Evolutionary conservation across 1,140 invertebrate species (phyloP).

Genomic region (Melitaea cinxia): DNA sequence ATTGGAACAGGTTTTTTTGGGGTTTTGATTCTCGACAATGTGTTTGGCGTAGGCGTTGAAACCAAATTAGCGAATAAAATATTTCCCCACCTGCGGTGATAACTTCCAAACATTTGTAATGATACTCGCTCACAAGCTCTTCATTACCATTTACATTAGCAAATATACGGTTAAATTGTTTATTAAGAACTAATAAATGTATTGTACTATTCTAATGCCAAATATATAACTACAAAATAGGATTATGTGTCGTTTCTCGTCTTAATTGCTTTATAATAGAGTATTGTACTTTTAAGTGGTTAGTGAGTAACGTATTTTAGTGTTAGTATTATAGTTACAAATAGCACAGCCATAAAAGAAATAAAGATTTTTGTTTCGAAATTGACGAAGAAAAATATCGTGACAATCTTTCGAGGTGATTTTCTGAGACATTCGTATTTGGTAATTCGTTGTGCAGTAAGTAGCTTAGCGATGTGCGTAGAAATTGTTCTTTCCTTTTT

Average conservation of each 20-base stretch:
- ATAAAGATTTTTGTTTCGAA: too few relatives aligned
- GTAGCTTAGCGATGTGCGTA: too few relatives aligned
- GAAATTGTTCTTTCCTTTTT: too few relatives aligned
- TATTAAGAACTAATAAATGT: slow-evolving; percentile 13
- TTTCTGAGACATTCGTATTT: too few relatives aligned
- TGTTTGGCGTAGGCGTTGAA: slow-evolving; percentile 7
- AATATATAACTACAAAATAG: background rate
- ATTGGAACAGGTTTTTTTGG: background rate
- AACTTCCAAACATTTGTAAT: slow-evolving; percentile 13
- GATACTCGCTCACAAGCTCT: background rate
- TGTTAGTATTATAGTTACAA: too few relatives aligned
- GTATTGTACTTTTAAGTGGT: too few relatives aligned
- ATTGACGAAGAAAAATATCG: too few relatives aligned
- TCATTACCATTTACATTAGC: slow-evolving; percentile 2
- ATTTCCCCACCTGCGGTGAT: background rate
- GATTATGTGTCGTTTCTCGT: background rate
- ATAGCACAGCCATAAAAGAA: too few relatives aligned
- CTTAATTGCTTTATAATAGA: too few relatives aligned
- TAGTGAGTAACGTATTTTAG: too few relatives aligned
- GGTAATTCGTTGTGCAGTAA: too few relatives aligned
- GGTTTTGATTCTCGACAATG: background rate
- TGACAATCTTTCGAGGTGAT: too few relatives aligned
- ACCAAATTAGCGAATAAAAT: slow-evolving; percentile 3
- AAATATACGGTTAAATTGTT: slow-evolving; percentile 3
- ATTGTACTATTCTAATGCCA: slow-evolving; percentile 5